These are phyloP conservation scores for Grammomys surdaster DNA, from an alignment of 2,113 vertebrate species.

Conservation along the genomic window DNA sequence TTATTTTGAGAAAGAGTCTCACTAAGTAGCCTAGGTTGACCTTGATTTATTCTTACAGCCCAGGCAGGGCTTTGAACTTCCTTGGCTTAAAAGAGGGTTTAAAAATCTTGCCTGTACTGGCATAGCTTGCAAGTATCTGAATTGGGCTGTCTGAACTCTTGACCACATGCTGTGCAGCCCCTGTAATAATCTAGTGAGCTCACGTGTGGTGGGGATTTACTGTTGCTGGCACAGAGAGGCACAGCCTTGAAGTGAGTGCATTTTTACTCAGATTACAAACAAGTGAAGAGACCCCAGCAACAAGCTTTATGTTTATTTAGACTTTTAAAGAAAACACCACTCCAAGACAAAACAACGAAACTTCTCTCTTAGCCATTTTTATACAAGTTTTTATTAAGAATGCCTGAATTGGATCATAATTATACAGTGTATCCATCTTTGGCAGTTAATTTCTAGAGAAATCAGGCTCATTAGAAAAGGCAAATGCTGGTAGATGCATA, in stretches of 20 bases:
- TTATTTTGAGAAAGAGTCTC: neutral
- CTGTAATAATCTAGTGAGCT: slow-evolving; percentile 27
- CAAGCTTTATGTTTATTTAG: neutral
- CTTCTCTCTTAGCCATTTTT: neutral
- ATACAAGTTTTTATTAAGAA: slow-evolving; percentile 26
- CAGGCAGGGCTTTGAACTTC: neutral
- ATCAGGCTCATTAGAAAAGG: neutral
- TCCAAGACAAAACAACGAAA: neutral
- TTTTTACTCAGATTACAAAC: slow-evolving; percentile 39
- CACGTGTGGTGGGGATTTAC: neutral
- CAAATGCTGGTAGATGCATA: neutral
- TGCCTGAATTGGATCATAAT: neutral
- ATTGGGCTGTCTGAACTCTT: neutral
- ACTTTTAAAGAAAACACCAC: slow-evolving; percentile 15
- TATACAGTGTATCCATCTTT: neutral
- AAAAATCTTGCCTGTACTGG: neutral
- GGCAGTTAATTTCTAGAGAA: slow-evolving; percentile 51
- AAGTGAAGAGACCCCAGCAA: neutral
- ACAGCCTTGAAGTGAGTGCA: neutral
- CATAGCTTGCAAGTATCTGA: neutral
- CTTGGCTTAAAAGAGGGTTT: slow-evolving; percentile 35
- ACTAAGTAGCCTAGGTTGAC: neutral
- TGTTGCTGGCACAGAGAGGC: neutral
- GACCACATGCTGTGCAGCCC: neutral
- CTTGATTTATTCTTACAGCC: neutral